These are phyloP conservation scores for Psix sp. DNA, from an alignment of 1,140 invertebrate genomes.

Conservation along the genomic window DNA sequence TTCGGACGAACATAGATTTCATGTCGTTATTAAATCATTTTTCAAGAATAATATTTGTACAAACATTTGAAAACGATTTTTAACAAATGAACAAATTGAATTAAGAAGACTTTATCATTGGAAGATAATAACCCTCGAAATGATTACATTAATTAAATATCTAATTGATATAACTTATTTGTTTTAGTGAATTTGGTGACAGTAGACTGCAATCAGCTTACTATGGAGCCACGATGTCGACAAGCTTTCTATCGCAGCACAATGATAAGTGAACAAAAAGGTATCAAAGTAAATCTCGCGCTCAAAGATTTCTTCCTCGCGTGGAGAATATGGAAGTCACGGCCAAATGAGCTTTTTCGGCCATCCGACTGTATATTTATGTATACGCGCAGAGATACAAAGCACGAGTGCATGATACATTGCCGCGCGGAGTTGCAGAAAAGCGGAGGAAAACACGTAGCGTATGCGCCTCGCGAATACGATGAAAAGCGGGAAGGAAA, in stretches of 20 bases:
- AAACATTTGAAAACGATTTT: too few species aligned
- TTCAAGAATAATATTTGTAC: too few species aligned
- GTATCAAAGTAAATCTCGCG: conserved; percentile 50
- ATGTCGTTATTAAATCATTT: too few species aligned
- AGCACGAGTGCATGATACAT: conserved; percentile 58
- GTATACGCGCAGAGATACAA: conserved; percentile 29
- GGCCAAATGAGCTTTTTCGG: conserved; percentile 58
- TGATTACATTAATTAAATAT: too few species aligned
- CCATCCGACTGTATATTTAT: conserved; percentile 33
- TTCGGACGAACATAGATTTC: too few species aligned
- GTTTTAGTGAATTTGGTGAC: too few species aligned
- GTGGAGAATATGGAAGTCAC: conserved; percentile 47
- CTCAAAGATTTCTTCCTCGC: conserved; percentile 35
- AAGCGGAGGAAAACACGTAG: conserved; percentile 50
- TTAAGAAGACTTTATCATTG: too few species aligned
- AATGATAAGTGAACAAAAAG: conserved; percentile 28
- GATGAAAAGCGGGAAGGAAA: conserved; percentile 59
- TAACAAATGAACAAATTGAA: too few species aligned
- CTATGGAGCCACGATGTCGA: conserved; percentile 47
- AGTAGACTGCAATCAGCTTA: too few species aligned
- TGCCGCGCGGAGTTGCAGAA: conserved; percentile 48
- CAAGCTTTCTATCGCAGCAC: conserved; percentile 27
- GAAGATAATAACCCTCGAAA: too few species aligned
- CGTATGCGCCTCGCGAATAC: conserved; percentile 54
- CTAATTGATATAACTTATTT: too few species aligned